Evolutionary conservation across 2,113 vertebrate genomes (phyloP), one percentile per base, ranked within the genome.

Genomic region (Ochotona princeps): DNA sequence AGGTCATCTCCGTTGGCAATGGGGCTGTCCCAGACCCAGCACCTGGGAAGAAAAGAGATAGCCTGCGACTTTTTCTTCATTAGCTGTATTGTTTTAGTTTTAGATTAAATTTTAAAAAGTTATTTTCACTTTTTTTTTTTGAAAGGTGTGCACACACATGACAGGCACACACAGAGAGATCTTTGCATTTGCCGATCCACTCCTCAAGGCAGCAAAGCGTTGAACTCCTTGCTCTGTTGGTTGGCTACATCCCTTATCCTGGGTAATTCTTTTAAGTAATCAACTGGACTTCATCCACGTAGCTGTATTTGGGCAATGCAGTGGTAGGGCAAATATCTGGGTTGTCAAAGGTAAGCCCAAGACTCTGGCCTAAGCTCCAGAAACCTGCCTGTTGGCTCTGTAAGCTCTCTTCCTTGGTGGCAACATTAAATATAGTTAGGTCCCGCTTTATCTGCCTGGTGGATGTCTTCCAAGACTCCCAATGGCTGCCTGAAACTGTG

Each of bases 211-310:
- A 18, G 54, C 54, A 57, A 57, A 14, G 63, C 49, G 1, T 0
- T 11, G 44, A n/a, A n/a, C 21, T 10, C 23, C n/a, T 28, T 18
- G 70, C 61, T 81, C 54, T 82, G 84, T 47, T 57, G 75, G 17
- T 65, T 82, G 61, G 12, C 32, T 20, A 2, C 63, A 78, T 70
- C 67, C 4, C 85, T 74, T 82, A 72, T 32, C 44, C 72, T 83
- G 72, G 8, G 12, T 74, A 73, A 94, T 88, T 96, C 65, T 86
- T 75, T 92, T 84, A 94, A 93, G 70, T n/a, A 49, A 18, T 38
- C 61, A 73, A 70, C 89, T 96, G 92, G 84, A 85, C 21, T 95
- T 90, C 79, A 80, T 96, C 87, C 83, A 78, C 57, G 61, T 25
- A 65, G 66, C 82, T 75, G n/a, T 67, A 65, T 83, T 87, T 90